Conservation (phyloP, 2,888 invertebrate species). For the Drosophila pullipes region DNA sequence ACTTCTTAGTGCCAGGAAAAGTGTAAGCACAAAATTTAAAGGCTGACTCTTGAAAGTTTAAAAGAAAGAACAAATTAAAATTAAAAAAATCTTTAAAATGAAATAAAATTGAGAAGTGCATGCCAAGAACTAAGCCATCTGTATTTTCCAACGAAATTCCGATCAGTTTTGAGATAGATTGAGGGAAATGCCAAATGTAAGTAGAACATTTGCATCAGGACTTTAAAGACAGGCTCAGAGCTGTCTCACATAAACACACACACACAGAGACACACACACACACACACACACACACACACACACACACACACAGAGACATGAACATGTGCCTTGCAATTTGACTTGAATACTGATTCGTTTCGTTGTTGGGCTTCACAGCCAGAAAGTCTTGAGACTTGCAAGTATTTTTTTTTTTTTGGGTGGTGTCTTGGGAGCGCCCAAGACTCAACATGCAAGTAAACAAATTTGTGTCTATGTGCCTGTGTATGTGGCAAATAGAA, state of each 20-base stretch:
- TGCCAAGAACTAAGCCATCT: not conserved
- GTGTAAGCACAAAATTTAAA: not conserved
- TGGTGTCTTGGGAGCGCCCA: not conserved
- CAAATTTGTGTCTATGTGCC: constrained; percentile 47
- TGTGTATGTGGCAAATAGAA: constrained; percentile 53
- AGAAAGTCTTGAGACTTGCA: constrained; percentile 9
- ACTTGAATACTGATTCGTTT: constrained; percentile 37
- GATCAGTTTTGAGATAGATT: not conserved
- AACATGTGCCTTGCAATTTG: constrained; percentile 13
- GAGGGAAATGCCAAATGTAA: not conserved
- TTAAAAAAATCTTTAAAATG: not conserved
- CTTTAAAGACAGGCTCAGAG: not conserved
- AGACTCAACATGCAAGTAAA: constrained; percentile 48
- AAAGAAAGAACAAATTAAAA: not conserved
- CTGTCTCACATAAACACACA: not conserved
- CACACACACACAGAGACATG: not conserved
- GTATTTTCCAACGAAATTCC: not conserved
- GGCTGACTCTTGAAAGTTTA: not conserved
- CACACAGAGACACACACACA: not conserved
- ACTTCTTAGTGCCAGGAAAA: not conserved
- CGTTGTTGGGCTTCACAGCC: constrained; percentile 4
- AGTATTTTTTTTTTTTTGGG: constrained; percentile 8
- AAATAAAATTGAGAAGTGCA: not conserved
- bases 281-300: not conserved
- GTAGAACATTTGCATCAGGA: not conserved